Percentiles rank a stretch among this genome's conserved stretches.
These are phyloP conservation scores for Brachyopa scutellaris DNA, from an alignment of 2,888 invertebrate genomes.

Conservation along the genomic window DNA sequence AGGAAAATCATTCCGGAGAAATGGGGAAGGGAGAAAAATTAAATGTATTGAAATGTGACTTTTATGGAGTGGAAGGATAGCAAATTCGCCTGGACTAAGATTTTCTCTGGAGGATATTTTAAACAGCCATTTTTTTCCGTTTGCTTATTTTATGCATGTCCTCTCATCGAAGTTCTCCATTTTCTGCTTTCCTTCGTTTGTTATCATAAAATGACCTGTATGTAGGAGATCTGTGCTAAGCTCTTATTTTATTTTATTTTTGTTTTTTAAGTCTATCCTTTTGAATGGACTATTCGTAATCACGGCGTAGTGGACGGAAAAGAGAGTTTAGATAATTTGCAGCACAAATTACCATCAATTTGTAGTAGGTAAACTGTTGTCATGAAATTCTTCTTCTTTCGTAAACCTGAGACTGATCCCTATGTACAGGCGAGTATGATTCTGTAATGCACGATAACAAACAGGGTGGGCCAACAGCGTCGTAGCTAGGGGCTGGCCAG, in stretches of 20 bases:
- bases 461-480: no score
- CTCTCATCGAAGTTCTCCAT: conserved; percentile 6
- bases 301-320: not conserved
- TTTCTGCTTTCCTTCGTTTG: conserved; percentile 22
- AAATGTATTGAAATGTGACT: conserved; percentile 54
- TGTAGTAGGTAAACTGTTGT: no score
- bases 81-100: conserved; percentile 52
- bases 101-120: conserved; percentile 23
- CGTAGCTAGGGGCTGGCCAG: no score
- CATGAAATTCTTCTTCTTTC: no score
- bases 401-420: no score
- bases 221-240: not conserved
- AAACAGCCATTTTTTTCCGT: conserved; percentile 15
- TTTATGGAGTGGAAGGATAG: conserved; percentile 60
- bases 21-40: conserved; percentile 36
- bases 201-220: not conserved
- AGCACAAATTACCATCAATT: no score
- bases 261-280: not conserved
- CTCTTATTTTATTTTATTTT: not conserved
- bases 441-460: no score
- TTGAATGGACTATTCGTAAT: not conserved
- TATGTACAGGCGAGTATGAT: no score
- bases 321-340: no score
- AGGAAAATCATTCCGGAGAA: conserved; percentile 34
- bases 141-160: not conserved